Percentiles rank a stretch among this genome's conserved stretches.
These are phyloP conservation scores for Pecten maximus DNA, from an alignment of 2,888 invertebrate genomes.

Conservation along the genomic window DNA sequence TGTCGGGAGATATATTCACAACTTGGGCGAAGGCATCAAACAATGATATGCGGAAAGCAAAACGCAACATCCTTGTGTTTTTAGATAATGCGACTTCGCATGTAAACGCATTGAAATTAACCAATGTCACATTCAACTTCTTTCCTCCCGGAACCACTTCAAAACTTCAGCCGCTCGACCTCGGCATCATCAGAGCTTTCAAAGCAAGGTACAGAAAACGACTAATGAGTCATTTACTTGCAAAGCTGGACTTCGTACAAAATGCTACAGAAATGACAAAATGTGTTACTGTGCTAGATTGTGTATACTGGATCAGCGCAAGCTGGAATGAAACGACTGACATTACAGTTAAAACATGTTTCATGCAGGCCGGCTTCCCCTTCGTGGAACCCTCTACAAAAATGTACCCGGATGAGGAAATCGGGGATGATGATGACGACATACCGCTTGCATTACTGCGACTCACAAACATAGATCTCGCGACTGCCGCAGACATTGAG, in stretches of 20 bases:
- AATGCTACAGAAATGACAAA: too few relatives aligned
- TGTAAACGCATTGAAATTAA: constrained; percentile 31
- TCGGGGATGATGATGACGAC: too few relatives aligned
- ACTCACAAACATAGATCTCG: too few relatives aligned
- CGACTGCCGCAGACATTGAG: too few relatives aligned
- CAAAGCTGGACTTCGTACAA: not conserved
- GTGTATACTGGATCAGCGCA: too few relatives aligned
- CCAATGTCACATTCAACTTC: constrained; percentile 36
- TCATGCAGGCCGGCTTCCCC: too few relatives aligned
- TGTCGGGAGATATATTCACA: constrained; percentile 53
- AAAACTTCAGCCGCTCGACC: constrained; percentile 40
- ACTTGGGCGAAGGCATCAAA: constrained; percentile 53
- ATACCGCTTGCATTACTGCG: too few relatives aligned
- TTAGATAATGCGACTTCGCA: constrained; percentile 53
- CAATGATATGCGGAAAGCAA: constrained; percentile 38
- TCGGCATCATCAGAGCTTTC: constrained; percentile 39
- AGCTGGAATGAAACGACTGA: too few relatives aligned
- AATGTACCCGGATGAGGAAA: too few relatives aligned
- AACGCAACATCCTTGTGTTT: constrained; percentile 47
- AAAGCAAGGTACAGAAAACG: constrained; percentile 40
- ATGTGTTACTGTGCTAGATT: too few relatives aligned
- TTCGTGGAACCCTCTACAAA: too few relatives aligned
- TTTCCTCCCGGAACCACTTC: not conserved
- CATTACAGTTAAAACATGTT: too few relatives aligned
- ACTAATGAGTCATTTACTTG: constrained; percentile 31